A percentile compares a stretch with the other conserved stretches of the same genome.
These are phyloP conservation scores for Spicauda simplicius DNA, from an alignment of 2,888 invertebrate species.

Conservation along the genomic window DNA sequence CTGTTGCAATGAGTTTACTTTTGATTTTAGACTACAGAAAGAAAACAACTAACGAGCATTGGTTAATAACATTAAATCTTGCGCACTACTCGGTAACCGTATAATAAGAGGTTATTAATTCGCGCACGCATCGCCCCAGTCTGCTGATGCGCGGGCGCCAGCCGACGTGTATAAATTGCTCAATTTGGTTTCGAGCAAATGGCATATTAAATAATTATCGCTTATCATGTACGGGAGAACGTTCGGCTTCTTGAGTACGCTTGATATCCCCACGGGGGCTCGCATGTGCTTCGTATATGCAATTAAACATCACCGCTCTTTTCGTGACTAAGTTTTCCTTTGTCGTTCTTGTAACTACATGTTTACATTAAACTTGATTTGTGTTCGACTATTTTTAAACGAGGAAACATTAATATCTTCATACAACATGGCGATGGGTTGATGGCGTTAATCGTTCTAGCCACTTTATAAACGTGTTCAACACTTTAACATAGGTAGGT, in stretches of 20 bases:
- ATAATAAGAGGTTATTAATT: slow-evolving; percentile 53
- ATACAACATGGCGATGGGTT: slow-evolving; percentile 1
- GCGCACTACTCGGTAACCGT: slow-evolving; percentile 52
- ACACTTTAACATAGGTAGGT: neutral
- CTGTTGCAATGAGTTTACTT: neutral
- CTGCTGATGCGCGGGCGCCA: slow-evolving; percentile 47
- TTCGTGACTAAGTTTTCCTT: slow-evolving; percentile 28
- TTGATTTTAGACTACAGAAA: neutral
- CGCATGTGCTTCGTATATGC: slow-evolving; percentile 40
- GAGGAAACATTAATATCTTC: slow-evolving; percentile 8
- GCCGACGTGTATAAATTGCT: slow-evolving; percentile 75
- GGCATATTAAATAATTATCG: slow-evolving; percentile 76
- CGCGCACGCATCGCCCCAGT: slow-evolving; percentile 50
- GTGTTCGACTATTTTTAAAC: slow-evolving; percentile 21
- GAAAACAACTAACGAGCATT: neutral
- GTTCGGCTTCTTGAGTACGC: slow-evolving; percentile 67
- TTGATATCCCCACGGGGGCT: slow-evolving; percentile 56
- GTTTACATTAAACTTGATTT: slow-evolving; percentile 34
- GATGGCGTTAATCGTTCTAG: slow-evolving; percentile 12
- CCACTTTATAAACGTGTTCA: neutral
- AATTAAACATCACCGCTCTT: slow-evolving; percentile 41
- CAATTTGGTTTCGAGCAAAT: slow-evolving; percentile 73
- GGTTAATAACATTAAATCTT: slow-evolving; percentile 56
- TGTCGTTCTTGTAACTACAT: slow-evolving; percentile 31
- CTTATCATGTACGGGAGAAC: slow-evolving; percentile 55